Evolutionary conservation across 2,797 vertebrate genomes (phyloP).

Genomic region (Merluccius polli): DNA sequence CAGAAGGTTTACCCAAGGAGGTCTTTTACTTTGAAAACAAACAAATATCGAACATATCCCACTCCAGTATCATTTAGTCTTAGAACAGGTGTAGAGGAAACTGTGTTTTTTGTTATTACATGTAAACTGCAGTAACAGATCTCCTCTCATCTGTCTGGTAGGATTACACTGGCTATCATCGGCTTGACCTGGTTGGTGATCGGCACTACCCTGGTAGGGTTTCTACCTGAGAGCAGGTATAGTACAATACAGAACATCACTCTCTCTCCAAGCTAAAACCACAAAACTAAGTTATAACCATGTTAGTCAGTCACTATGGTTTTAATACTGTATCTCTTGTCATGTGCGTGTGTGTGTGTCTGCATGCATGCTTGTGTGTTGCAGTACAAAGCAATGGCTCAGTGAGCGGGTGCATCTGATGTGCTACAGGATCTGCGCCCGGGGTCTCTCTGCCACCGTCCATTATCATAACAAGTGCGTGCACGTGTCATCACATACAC

Average conservation of each 20-base stretch:
- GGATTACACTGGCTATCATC: constrained; percentile 83
- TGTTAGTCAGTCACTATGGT: background rate
- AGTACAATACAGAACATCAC: background rate
- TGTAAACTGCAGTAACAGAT: background rate
- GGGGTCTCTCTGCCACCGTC: constrained; percentile 87
- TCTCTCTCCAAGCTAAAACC: background rate
- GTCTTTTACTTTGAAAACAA: no score
- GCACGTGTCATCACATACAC: background rate
- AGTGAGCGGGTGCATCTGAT: constrained; percentile 90
- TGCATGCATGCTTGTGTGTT: constrained; percentile 28
- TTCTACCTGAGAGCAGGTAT: constrained; percentile 85
- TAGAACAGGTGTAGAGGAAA: background rate
- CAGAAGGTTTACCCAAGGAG: background rate
- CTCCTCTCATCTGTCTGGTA: constrained; percentile 42
- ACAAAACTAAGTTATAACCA: background rate
- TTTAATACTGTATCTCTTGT: background rate
- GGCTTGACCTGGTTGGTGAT: constrained; percentile 86
- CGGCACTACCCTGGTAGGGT: constrained; percentile 82
- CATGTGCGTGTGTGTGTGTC: background rate
- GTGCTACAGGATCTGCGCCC: constrained; percentile 88
- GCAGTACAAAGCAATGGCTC: constrained; percentile 81
- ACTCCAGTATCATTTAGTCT: no score
- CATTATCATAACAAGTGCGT: constrained; percentile 90
- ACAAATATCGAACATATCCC: no score
- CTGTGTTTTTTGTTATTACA: background rate